Evolutionary conservation across 2,888 invertebrate species (phyloP).

Genomic region (Erpobdella octoculata): DNA sequence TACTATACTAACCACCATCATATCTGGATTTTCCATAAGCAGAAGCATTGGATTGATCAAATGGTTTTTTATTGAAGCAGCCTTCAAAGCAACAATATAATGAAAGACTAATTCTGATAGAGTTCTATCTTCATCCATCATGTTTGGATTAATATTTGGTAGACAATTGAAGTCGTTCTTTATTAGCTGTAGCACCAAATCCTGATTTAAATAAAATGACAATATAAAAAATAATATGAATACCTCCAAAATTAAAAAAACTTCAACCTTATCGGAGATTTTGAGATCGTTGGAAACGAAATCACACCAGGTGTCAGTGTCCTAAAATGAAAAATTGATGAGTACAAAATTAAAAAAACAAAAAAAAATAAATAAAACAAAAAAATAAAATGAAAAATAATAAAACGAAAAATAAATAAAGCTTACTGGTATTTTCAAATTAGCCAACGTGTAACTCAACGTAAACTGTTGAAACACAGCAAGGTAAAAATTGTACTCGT

Average conservation of each 20-base stretch:
- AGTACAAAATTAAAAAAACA: too few species aligned
- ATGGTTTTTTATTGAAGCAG: not conserved
- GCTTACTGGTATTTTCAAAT: not conserved
- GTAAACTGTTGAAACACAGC: slow-evolving; percentile 42
- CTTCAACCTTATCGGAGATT: not conserved
- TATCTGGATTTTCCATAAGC: slow-evolving; percentile 17
- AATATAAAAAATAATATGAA: not conserved
- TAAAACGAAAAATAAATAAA: not conserved
- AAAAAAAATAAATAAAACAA: too few species aligned
- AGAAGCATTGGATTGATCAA: not conserved
- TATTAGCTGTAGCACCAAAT: not conserved
- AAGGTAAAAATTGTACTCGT: slow-evolving; percentile 35
- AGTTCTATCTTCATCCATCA: not conserved
- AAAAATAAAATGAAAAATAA: not conserved
- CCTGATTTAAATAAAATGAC: not conserved
- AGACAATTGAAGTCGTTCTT: not conserved
- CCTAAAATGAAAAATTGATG: too few species aligned
- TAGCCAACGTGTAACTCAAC: not conserved
- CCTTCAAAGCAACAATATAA: not conserved
- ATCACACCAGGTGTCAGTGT: not conserved
- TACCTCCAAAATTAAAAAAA: not conserved
- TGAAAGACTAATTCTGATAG: not conserved
- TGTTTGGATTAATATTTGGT: not conserved
- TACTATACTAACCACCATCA: not conserved
- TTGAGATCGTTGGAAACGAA: not conserved